phyloP scores from a whole-genome alignment of 2,888 invertebrate species.

The Omphaloscelis lunosa region DNA sequence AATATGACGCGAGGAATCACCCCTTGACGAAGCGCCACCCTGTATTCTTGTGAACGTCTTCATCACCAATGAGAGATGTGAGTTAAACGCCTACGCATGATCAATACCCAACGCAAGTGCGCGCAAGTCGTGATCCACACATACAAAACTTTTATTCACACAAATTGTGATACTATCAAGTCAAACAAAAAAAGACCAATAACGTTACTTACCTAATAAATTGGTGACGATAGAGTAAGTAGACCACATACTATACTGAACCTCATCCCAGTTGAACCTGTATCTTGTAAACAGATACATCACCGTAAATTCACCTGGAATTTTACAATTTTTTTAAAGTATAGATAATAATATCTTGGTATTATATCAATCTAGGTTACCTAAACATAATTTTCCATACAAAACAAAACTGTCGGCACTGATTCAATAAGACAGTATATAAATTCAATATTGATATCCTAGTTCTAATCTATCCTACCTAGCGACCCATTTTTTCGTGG shows the following conservation, averaged over 20 bases:
- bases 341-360: not conserved
- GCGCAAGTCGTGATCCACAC: not conserved
- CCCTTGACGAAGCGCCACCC: too few relatives aligned
- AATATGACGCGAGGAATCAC: too few relatives aligned
- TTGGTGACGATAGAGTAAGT: constrained; percentile 90
- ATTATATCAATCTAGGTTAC: constrained; percentile 10
- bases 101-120: not conserved
- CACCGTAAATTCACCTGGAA: constrained; percentile 90
- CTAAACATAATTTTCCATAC: not conserved
- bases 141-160: not conserved
- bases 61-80: not conserved
- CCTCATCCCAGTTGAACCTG: constrained; percentile 91
- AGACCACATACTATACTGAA: constrained; percentile 90
- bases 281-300: constrained; percentile 90
- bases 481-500: not conserved
- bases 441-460: not conserved
- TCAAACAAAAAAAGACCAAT: not conserved
- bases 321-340: constrained; percentile 2
- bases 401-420: not conserved
- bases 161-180: not conserved
- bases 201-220: constrained; percentile 63
- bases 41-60: too few relatives aligned
- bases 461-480: too few relatives aligned
- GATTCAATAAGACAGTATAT: not conserved
- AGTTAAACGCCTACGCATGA: not conserved